A percentile compares a stretch with the other conserved stretches of the same genome.
phyloP scores from a whole-genome alignment of 2,888 invertebrate genomes.

The Sesia bembeciformis region DNA sequence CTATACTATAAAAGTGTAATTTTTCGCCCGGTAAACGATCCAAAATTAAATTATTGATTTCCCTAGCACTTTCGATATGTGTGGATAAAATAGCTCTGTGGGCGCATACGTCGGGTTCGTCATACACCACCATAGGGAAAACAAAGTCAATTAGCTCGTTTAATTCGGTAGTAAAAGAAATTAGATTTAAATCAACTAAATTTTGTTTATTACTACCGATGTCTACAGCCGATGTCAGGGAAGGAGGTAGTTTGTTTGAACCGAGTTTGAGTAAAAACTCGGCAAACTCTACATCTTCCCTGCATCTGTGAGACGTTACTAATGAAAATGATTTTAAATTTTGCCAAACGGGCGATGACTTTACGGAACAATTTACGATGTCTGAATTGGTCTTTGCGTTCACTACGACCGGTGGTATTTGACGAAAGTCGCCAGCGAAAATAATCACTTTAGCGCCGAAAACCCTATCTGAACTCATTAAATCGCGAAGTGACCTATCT shows the following conservation, averaged over 20 bases:
- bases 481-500: slow-evolving; percentile 3
- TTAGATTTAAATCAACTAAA: neutral
- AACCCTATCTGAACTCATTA: slow-evolving; percentile 3
- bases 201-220: neutral
- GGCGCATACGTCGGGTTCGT: neutral
- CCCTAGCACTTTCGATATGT: neutral
- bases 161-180: neutral
- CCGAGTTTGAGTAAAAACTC: neutral
- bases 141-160: slow-evolving; percentile 1
- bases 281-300: neutral
- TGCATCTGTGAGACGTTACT: slow-evolving; percentile 4
- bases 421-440: slow-evolving; percentile 10
- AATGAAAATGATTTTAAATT: slow-evolving; percentile 4
- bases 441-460: slow-evolving; percentile 10
- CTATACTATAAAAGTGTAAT: neutral
- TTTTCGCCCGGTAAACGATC: neutral
- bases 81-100: neutral
- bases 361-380: slow-evolving; percentile 1
- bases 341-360: slow-evolving; percentile 4
- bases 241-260: neutral
- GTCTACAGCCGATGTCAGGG: neutral
- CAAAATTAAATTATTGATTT: neutral
- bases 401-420: slow-evolving; percentile 8
- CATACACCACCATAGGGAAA: neutral
- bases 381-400: slow-evolving; percentile 2